Percentiles rank a stretch among this genome's conserved stretches.
These are phyloP conservation scores for Circaetus gallicus DNA, from an alignment of 2,113 vertebrate species.

Conservation along the genomic window DNA sequence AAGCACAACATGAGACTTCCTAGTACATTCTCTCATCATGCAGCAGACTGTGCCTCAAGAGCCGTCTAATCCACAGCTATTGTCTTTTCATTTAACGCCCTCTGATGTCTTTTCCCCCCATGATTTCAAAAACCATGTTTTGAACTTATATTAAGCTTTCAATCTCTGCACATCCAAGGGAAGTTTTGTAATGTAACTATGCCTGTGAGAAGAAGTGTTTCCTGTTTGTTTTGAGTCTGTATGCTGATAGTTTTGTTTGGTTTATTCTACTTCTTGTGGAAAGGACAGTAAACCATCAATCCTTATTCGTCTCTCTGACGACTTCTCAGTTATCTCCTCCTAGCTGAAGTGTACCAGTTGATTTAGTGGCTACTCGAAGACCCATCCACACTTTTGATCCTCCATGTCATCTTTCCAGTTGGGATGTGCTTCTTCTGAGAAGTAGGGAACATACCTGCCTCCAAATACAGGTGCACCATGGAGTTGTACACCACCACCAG, in stretches of 20 bases:
- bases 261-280: background rate
- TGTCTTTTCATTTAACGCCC: background rate
- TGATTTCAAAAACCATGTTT: background rate
- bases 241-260: background rate
- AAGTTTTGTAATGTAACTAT: background rate
- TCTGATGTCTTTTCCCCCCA: background rate
- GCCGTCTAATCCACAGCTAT: background rate
- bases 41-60: background rate
- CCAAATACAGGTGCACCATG: background rate
- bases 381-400: background rate
- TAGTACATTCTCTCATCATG: background rate
- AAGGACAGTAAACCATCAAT: background rate
- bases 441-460: background rate
- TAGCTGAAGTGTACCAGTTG: background rate
- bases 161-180: background rate
- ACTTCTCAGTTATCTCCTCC: background rate
- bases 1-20: background rate
- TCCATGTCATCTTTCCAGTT: background rate
- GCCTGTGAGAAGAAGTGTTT: background rate
- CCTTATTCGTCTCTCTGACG: background rate
- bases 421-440: background rate
- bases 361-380: background rate
- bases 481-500: background rate
- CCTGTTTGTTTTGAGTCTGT: background rate
- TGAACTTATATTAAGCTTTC: background rate